A percentile compares a stretch with the other conserved stretches of the same genome.
Evolutionary conservation across 2,888 invertebrate genomes (phyloP).

Genomic region (Ligdia adustata): DNA sequence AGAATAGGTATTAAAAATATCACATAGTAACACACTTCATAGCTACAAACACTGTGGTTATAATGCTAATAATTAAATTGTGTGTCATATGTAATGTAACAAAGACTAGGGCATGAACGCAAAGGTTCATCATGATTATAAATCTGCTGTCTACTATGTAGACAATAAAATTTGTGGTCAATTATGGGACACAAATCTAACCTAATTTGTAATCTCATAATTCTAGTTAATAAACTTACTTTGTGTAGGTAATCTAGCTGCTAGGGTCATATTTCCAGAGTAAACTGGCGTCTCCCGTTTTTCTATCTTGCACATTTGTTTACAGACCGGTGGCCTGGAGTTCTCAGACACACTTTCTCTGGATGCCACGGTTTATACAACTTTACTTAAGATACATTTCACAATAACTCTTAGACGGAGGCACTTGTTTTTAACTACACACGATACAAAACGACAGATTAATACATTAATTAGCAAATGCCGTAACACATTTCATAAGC

Average conservation of each 20-base stretch:
- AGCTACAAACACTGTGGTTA: too few relatives aligned
- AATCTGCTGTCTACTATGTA: too few relatives aligned
- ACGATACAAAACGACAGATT: background rate
- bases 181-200: too few relatives aligned
- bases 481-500: too few relatives aligned
- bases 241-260: slow-evolving; percentile 65
- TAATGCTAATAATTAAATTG: too few relatives aligned
- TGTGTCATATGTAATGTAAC: too few relatives aligned
- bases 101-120: too few relatives aligned
- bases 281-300: slow-evolving; percentile 54
- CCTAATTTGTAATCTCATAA: slow-evolving; percentile 16
- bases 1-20: too few relatives aligned
- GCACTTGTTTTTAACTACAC: slow-evolving; percentile 1
- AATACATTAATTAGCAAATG: too few relatives aligned
- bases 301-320: slow-evolving; percentile 66
- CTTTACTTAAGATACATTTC: slow-evolving; percentile 31
- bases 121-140: too few relatives aligned
- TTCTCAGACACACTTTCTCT: slow-evolving; percentile 48
- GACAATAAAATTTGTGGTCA: too few relatives aligned
- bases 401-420: background rate
- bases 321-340: slow-evolving; percentile 48
- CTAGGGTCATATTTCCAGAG: slow-evolving; percentile 70
- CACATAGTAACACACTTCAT: too few relatives aligned
- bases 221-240: slow-evolving; percentile 58
- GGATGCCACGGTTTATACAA: slow-evolving; percentile 57